These are phyloP conservation scores for Jacana jacana DNA, from an alignment of 2,113 vertebrate species.

Conservation along the genomic window DNA sequence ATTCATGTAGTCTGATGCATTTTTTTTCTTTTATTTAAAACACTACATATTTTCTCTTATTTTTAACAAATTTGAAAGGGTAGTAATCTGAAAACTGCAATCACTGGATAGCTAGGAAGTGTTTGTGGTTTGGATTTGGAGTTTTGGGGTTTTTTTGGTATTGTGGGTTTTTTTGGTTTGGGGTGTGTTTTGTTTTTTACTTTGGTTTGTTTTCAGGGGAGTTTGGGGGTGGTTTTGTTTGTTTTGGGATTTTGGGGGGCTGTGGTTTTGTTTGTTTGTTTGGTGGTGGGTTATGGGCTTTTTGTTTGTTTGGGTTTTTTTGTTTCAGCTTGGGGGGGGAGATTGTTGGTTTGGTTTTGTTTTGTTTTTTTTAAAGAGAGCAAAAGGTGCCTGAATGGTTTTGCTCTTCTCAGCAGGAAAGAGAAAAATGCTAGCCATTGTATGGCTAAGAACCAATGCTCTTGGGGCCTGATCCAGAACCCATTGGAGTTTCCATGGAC, in stretches of 20 bases:
- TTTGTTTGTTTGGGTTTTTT: too few species aligned
- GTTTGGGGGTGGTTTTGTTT: too few species aligned
- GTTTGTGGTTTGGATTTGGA: background rate
- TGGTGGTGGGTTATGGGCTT: too few species aligned
- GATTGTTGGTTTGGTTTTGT: too few species aligned
- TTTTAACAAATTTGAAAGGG: conserved; percentile 59
- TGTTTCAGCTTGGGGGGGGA: too few species aligned
- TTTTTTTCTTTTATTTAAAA: conserved; percentile 75
- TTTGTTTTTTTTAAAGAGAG: conserved; percentile 41
- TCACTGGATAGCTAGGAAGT: conserved; percentile 77
- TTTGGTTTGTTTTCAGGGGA: background rate
- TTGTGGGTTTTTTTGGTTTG: too few species aligned
- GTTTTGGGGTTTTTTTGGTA: background rate
- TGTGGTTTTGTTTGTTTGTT: too few species aligned
- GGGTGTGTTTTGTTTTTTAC: background rate
- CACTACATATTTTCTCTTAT: conserved; percentile 71
- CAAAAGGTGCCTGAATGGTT: conserved; percentile 45
- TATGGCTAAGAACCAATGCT: conserved; percentile 70
- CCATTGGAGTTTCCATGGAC: background rate
- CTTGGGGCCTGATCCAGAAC: conserved; percentile 27
- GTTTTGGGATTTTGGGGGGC: too few species aligned
- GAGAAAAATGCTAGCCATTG: conserved; percentile 65
- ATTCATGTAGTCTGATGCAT: conserved; percentile 69
- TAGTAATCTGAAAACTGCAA: conserved; percentile 58
- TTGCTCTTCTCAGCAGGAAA: conserved; percentile 67